phyloP scores from a whole-genome alignment of 2,797 vertebrate genomes.

The Chaenodraco wilsoni region DNA sequence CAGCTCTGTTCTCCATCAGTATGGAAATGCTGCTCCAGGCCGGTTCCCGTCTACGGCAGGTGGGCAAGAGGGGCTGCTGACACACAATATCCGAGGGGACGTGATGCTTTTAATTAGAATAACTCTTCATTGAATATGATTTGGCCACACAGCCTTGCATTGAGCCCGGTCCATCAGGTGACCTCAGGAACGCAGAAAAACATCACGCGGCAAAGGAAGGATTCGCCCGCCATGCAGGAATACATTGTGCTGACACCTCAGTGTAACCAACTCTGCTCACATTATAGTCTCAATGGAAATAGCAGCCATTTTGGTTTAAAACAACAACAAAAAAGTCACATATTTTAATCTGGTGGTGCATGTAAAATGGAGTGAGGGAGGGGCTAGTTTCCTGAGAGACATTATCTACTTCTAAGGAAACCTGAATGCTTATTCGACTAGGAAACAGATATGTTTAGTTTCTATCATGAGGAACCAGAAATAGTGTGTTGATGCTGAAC shows the following conservation, averaged over 20 bases:
- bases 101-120: slow-evolving; percentile 80
- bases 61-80: slow-evolving; percentile 45
- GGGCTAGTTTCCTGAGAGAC: slow-evolving; percentile 27
- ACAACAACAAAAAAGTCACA: slow-evolving; percentile 30
- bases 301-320: slow-evolving; percentile 49
- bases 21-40: slow-evolving; percentile 12
- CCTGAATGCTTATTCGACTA: slow-evolving; percentile 15
- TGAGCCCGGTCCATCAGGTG: slow-evolving; percentile 84
- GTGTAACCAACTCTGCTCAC: slow-evolving; percentile 45
- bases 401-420: slow-evolving; percentile 26
- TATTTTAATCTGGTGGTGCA: slow-evolving; percentile 54
- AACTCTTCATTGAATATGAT: slow-evolving; percentile 74
- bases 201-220: slow-evolving; percentile 80
- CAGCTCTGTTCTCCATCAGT: neutral
- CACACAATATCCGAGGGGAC: slow-evolving; percentile 42
- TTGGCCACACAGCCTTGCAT: slow-evolving; percentile 82
- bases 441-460: slow-evolving; percentile 25
- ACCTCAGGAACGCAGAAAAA: slow-evolving; percentile 88
- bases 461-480: slow-evolving; percentile 33
- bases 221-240: slow-evolving; percentile 73
- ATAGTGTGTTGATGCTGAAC: slow-evolving; percentile 12
- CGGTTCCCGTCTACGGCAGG: slow-evolving; percentile 12
- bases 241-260: slow-evolving; percentile 68
- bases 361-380: slow-evolving; percentile 39
- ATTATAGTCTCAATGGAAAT: slow-evolving; percentile 54